Evolutionary conservation across 1,140 invertebrate species (phyloP).

Genomic region (Nebria ingens): DNA sequence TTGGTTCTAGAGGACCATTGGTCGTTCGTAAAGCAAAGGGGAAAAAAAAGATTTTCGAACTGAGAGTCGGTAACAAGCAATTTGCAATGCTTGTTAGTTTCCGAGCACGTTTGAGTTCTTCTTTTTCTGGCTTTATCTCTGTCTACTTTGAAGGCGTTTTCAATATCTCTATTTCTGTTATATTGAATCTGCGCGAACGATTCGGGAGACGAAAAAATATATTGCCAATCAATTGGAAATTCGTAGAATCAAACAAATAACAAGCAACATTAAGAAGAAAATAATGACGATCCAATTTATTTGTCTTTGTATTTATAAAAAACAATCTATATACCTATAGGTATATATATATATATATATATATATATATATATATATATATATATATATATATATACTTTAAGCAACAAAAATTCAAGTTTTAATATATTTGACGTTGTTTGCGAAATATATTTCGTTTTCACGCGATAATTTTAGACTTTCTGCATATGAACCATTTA

Average conservation of each 20-base stretch:
- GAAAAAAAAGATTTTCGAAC: conserved; percentile 23
- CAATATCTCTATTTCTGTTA: not conserved
- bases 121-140: conserved; percentile 7
- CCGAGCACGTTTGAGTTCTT: not conserved
- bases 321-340: too few species aligned
- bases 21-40: not conserved
- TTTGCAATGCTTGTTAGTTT: conserved; percentile 28
- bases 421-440: too few species aligned
- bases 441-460: too few species aligned
- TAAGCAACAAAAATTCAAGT: too few species aligned
- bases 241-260: conserved; percentile 26
- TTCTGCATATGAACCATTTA: too few species aligned
- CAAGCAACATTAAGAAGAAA: conserved; percentile 25
- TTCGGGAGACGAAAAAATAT: conserved; percentile 18
- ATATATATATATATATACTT: too few species aligned
- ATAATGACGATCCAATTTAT: conserved; percentile 17
- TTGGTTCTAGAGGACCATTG: too few species aligned
- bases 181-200: conserved; percentile 10
- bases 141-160: not conserved
- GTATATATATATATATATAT: too few species aligned
- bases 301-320: too few species aligned
- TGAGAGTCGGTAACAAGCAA: conserved; percentile 30
- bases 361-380: too few species aligned
- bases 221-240: conserved; percentile 25
- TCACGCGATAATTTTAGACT: too few species aligned